These are phyloP conservation scores for Sclerurus mexicanus DNA, from an alignment of 2,113 vertebrate genomes.

Conservation along the genomic window DNA sequence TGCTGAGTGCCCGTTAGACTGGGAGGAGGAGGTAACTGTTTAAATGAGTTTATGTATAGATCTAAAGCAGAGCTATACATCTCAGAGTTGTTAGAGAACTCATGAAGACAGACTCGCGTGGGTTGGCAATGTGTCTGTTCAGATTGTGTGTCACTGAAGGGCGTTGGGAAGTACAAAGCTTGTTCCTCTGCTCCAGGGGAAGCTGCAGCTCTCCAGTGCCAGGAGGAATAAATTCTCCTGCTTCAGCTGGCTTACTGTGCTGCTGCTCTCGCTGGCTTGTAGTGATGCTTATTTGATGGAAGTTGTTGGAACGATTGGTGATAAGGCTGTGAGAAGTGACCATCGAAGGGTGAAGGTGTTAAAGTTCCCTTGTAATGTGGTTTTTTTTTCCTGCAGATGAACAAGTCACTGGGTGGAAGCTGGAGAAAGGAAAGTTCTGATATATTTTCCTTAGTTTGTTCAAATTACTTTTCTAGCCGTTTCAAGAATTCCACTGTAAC, in stretches of 20 bases:
- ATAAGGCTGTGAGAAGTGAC: background rate
- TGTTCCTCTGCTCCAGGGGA: rapidly evolving
- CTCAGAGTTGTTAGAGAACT: background rate
- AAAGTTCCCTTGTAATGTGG: background rate
- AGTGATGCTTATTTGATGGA: background rate
- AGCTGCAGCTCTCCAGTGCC: background rate
- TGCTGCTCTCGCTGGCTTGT: background rate
- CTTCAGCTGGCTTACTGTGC: background rate
- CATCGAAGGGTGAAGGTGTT: background rate
- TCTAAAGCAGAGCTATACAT: background rate
- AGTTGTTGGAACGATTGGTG: background rate
- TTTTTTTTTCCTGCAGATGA: background rate
- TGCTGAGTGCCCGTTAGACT: background rate
- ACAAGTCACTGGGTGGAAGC: background rate
- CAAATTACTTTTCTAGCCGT: background rate
- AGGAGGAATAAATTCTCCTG: background rate
- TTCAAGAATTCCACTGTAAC: background rate
- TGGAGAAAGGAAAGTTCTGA: background rate
- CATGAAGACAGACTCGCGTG: rapidly evolving
- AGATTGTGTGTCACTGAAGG: background rate
- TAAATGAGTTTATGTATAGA: background rate
- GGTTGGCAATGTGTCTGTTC: background rate
- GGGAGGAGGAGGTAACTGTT: background rate
- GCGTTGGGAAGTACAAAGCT: background rate
- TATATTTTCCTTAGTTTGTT: background rate